Percentiles rank a stretch among this genome's conserved stretches.
These are phyloP conservation scores for Chitala chitala DNA, from an alignment of 2,113 vertebrate species.

Conservation along the genomic window DNA sequence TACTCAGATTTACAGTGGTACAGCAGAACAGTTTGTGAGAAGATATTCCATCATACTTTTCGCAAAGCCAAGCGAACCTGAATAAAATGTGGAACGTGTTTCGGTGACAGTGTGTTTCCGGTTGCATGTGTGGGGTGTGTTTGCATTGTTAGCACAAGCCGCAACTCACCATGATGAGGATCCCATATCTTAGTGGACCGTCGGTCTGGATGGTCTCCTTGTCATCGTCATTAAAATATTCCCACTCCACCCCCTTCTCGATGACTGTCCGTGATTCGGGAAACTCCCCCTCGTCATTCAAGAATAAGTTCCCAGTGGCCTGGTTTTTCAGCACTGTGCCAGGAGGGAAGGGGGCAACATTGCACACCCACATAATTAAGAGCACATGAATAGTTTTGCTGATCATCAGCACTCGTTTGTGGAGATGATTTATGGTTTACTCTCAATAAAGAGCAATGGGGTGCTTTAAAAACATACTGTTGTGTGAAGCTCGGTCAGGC, in stretches of 20 bases:
- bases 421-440: no score
- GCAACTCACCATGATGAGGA: conserved; percentile 81
- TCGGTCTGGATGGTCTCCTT: conserved; percentile 87
- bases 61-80: neutral
- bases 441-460: no score
- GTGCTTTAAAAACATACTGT: no score
- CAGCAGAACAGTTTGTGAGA: neutral
- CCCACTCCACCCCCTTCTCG: conserved; percentile 92
- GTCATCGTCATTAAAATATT: conserved; percentile 81
- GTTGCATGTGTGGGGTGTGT: neutral
- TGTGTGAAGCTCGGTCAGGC: neutral
- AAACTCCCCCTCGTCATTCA: conserved; percentile 78
- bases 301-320: conserved; percentile 79
- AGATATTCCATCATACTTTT: no score
- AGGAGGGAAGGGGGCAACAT: no score
- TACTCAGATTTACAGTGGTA: neutral
- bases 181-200: conserved; percentile 76
- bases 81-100: neutral
- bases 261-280: conserved; percentile 78
- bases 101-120: neutral
- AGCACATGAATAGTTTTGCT: no score
- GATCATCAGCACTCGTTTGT: no score
- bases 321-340: conserved; percentile 85
- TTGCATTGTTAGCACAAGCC: no score
- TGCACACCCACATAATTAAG: no score